Evolutionary conservation across 2,888 invertebrate genomes (phyloP), one percentile per base, ranked within the genome.

Genomic region (Xanthostigma xanthostigma): DNA sequence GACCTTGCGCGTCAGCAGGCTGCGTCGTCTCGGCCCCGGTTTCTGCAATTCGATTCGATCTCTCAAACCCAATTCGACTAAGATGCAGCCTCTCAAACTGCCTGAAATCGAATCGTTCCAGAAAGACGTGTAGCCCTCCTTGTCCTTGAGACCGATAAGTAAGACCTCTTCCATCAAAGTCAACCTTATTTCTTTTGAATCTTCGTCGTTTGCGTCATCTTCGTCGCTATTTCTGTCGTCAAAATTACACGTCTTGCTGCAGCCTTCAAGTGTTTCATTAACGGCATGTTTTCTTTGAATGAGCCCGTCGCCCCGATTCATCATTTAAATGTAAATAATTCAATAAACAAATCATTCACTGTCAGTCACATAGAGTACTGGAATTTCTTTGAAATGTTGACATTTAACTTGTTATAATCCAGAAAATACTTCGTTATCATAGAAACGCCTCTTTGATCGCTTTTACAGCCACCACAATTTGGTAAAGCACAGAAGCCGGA

Each of bases 121-220:
- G 72, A 96, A 96, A 47, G 95, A 95, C 63, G 92, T 93, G 73
- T 93, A 93, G 54, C 92, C 92, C 90, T 99, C 98, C 77, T 97
- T 92, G 71, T 99, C 98, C 75, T 99, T 99, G 57, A 99, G 75
- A 45, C 98, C 98, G 62, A 99, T 75, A 48, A 99, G 74, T 55
- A 99, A 74, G 56, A 99, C 95, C 74, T 99, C 97, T 75, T 99
- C 98, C 97, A 99, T 98, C 48, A 99, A 78, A 41, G 98, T 98
- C 58, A 99, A 76, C 60, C 96, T 78, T 44, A 97, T 94, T 73
- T 95, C 95, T 73, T 96, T 95, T 45, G 88, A 89, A 68, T 86
- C 86, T 51, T 82, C 86, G 65, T 89, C 88, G 64, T 88, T 88
- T 50, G 78, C 72, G 55, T 81, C 80, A 61, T 84, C 81, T 62